phyloP scores from a whole-genome alignment of 2,797 vertebrate species.

The Chaenodraco wilsoni region DNA sequence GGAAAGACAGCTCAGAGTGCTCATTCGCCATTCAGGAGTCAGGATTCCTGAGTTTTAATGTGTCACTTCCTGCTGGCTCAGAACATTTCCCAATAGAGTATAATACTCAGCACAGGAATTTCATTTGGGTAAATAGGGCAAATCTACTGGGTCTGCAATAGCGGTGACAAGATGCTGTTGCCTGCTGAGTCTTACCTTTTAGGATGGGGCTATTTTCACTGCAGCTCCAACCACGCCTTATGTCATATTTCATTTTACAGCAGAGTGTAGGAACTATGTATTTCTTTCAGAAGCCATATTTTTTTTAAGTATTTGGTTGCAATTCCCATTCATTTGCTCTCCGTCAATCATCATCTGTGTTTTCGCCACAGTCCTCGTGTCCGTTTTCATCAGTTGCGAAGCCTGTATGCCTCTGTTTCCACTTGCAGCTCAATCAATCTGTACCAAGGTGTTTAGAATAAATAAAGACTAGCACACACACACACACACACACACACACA shows the following conservation, averaged over 20 bases:
- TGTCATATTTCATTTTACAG: constrained; percentile 16
- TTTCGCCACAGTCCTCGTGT: constrained; percentile 21
- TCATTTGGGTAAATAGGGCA: constrained; percentile 37
- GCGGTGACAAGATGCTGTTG: constrained; percentile 15
- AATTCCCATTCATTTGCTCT: constrained; percentile 32
- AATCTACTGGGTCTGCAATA: constrained; percentile 31
- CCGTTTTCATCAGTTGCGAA: constrained; percentile 26
- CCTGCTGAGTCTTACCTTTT: constrained; percentile 30
- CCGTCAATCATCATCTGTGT: constrained; percentile 31
- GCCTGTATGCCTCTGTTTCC: constrained; percentile 14
- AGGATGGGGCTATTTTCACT: constrained; percentile 2
- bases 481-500: background rate
- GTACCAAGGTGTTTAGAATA: constrained; percentile 25
- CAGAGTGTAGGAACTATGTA: constrained; percentile 1
- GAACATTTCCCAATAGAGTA: constrained; percentile 20
- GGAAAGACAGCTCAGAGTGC: constrained; percentile 13
- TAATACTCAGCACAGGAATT: constrained; percentile 31
- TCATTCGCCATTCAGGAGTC: constrained; percentile 4
- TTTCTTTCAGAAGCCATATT: constrained; percentile 2
- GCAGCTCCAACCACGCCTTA: constrained; percentile 1
- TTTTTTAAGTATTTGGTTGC: constrained; percentile 26
- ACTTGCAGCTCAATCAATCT: constrained; percentile 25
- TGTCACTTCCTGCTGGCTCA: constrained; percentile 38
- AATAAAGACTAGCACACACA: constrained; percentile 12
- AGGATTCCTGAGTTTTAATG: constrained; percentile 26